Evolutionary conservation across 1,140 invertebrate species (phyloP).

Genomic region (Zaprionus capensis): DNA sequence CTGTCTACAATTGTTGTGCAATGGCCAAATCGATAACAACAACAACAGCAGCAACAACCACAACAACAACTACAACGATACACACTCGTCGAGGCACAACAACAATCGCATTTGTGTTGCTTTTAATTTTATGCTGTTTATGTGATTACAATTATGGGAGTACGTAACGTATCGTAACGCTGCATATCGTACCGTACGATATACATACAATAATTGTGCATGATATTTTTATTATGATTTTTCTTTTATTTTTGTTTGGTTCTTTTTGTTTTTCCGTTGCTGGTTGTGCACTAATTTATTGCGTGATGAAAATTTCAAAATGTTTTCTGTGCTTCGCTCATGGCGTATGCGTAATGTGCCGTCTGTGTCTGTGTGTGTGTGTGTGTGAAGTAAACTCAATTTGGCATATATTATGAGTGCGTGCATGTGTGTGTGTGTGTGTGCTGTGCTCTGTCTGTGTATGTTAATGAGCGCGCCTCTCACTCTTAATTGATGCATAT

Average conservation of each 20-base stretch:
- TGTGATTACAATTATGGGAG: slow-evolving; percentile 80
- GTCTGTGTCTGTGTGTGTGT: slow-evolving; percentile 8
- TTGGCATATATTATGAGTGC: slow-evolving; percentile 24
- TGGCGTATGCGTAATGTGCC: slow-evolving; percentile 46
- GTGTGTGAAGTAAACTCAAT: slow-evolving; percentile 19
- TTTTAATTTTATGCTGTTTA: slow-evolving; percentile 75
- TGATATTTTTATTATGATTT: slow-evolving; percentile 10
- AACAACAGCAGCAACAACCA: slow-evolving; percentile 13
- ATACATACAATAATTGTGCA: slow-evolving; percentile 8
- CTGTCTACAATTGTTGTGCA: slow-evolving; percentile 68
- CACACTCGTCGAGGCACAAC: slow-evolving; percentile 63
- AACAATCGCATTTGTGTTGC: slow-evolving; percentile 65
- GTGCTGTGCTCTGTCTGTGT: slow-evolving; percentile 9
- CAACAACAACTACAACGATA: slow-evolving; percentile 48
- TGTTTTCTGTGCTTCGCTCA: background rate
- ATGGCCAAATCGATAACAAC: slow-evolving; percentile 67
- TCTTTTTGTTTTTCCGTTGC: slow-evolving; percentile 15
- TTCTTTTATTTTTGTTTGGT: slow-evolving; percentile 18
- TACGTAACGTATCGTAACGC: slow-evolving; percentile 50
- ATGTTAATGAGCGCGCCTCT: slow-evolving; percentile 33
- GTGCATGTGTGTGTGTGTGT: background rate
- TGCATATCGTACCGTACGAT: slow-evolving; percentile 15
- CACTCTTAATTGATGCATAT: slow-evolving; percentile 36
- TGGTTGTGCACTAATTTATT: slow-evolving; percentile 34
- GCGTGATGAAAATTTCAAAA: slow-evolving; percentile 16